phyloP scores from a whole-genome alignment of 2,888 invertebrate genomes.

The Rotaria magnacalcarata region DNA sequence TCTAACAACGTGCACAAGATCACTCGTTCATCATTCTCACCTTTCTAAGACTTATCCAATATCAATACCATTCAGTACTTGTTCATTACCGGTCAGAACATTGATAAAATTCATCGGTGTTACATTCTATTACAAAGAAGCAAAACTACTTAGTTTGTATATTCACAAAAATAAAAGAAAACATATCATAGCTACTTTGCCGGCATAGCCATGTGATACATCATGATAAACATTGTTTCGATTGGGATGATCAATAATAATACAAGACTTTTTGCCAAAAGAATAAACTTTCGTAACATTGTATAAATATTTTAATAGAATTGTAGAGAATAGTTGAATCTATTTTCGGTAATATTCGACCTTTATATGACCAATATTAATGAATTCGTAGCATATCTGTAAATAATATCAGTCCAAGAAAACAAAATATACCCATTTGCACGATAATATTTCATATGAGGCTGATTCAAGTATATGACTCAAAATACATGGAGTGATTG shows the following conservation, averaged over 20 bases:
- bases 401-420: neutral
- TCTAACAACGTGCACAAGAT: neutral
- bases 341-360: neutral
- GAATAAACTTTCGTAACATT: neutral
- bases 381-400: neutral
- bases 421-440: neutral
- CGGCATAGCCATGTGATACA: constrained; percentile 64
- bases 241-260: constrained; percentile 64
- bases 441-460: neutral
- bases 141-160: constrained; percentile 37
- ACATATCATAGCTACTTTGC: constrained; percentile 57
- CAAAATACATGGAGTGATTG: neutral
- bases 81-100: constrained; percentile 61
- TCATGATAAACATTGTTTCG: constrained; percentile 64
- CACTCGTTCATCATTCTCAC: constrained; percentile 48
- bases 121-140: constrained; percentile 58
- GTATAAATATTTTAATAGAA: neutral
- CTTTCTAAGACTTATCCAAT: constrained; percentile 61
- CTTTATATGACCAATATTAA: no score
- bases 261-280: constrained; percentile 45
- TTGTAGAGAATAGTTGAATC: neutral
- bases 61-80: constrained; percentile 60
- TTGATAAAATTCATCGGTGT: constrained; percentile 64
- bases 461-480: neutral
- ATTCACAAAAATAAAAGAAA: neutral